These are phyloP conservation scores for Drosophila equinoxialis DNA, from an alignment of 1,140 invertebrate genomes.

Conservation along the genomic window DNA sequence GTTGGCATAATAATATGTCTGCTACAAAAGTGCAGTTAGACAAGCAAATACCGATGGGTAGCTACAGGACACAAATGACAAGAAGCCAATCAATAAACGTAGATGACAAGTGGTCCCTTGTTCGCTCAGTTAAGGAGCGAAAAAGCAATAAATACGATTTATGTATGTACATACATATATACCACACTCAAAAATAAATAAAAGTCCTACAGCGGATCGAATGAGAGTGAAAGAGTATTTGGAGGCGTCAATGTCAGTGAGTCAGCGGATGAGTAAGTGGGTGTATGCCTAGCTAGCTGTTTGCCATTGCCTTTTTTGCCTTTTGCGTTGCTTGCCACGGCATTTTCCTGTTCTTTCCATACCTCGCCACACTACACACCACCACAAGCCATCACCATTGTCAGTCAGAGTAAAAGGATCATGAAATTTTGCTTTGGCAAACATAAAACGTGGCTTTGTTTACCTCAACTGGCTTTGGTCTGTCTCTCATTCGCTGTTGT, in stretches of 20 bases:
- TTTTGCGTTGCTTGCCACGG: neutral
- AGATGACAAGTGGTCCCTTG: neutral
- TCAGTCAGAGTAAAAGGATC: neutral
- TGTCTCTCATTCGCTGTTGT: neutral
- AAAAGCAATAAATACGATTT: constrained; percentile 3
- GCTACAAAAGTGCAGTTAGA: neutral
- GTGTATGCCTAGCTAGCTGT: too few relatives aligned
- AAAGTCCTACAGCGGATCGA: neutral
- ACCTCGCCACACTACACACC: too few relatives aligned
- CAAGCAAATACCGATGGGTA: neutral
- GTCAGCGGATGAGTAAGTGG: too few relatives aligned
- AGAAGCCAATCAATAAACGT: neutral
- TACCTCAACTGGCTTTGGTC: constrained; percentile 3
- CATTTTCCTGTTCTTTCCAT: constrained; percentile 1
- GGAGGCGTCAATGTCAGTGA: neutral
- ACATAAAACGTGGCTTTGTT: constrained; percentile 12
- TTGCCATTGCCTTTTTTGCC: too few relatives aligned
- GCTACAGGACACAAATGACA: neutral
- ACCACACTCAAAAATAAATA: constrained; percentile 7
- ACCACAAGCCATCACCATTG: neutral
- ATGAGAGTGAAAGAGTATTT: neutral
- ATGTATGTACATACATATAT: neutral
- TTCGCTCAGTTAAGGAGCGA: neutral
- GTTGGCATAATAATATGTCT: neutral
- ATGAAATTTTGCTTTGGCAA: constrained; percentile 10